These are phyloP conservation scores for Chloroceryle inda DNA, from an alignment of 2,797 vertebrate species.

Conservation along the genomic window DNA sequence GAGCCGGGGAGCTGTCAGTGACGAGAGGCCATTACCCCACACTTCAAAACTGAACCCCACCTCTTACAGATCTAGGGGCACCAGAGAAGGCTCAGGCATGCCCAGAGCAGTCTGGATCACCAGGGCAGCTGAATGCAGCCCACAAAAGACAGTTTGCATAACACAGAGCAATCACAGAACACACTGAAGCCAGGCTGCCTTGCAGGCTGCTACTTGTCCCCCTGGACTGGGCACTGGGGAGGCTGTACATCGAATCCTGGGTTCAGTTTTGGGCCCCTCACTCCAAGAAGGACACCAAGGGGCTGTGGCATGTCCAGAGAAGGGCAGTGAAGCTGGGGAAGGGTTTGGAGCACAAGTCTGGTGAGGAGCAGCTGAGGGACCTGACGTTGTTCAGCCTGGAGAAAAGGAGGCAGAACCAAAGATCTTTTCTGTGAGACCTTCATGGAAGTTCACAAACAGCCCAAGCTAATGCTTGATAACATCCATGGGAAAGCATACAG, in stretches of 20 bases:
- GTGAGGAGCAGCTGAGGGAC: background rate
- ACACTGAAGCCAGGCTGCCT: background rate
- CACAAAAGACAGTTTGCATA: background rate
- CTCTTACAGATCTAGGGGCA: background rate
- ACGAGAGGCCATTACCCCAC: background rate
- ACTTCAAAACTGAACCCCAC: background rate
- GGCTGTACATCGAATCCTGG: background rate
- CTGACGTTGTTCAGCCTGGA: background rate
- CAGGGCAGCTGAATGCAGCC: background rate
- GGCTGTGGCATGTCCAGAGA: background rate
- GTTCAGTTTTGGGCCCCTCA: background rate
- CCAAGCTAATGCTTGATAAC: background rate
- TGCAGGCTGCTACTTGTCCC: background rate
- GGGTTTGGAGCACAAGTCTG: background rate
- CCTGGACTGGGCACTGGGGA: background rate
- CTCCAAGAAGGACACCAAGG: background rate
- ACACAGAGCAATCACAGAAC: rapidly evolving
- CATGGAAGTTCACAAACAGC: background rate
- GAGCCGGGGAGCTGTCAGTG: rapidly evolving
- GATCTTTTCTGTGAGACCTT: background rate
- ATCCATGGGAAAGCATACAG: constrained; percentile 22
- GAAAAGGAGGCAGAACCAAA: background rate
- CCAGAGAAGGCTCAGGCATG: background rate
- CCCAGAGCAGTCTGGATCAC: background rate
- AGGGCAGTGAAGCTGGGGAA: background rate